Evolutionary conservation across 2,888 invertebrate species (phyloP), one percentile per base, ranked within the genome.

Genomic region (Agrochola macilenta): DNA sequence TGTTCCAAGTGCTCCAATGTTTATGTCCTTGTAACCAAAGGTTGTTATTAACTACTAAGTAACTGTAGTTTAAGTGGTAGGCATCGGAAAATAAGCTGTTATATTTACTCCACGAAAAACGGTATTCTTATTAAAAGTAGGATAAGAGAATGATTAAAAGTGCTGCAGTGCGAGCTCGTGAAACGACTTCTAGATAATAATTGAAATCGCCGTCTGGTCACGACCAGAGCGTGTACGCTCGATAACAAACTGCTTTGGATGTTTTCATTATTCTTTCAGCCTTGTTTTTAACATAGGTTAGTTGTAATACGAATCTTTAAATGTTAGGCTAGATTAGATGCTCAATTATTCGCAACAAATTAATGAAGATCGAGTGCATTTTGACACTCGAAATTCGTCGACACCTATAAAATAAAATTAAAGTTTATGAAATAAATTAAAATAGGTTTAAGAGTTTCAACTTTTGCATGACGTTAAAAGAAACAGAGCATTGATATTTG

Each of bases 151-250:
- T 95, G 93, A 95, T 95, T 95, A 94, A 95, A 95, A 95, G 92
- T 94, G 90, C 92, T 93, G 91, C 91, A 92, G 91, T 92, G 91
- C 90, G 90, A 91, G 93, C 91, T 92, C 92, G 92, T 93, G 93
- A 93, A 95, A 94, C 93, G 92, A 95, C 95, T 96, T 94, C 95
- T 94, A 95, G 95, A 95, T 95, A 95, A 95, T 96, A 96, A 96
- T 96, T 96, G 96, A 96, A 96, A 96, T 94, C 93, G 93, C 93
- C 92, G 95, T 93, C 95, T 95, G 95, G 96, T 96, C 96, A 96
- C 96, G 96, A 96, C 93, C 93, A 91, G 90, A 89, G 88, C 87
- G 81, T 75, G 95, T 95, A 95, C 94, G 91, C 84, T 92, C 90
- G 89, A 69, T 52, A 39, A 86, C 88, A 91, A 79, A 92, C 90